phyloP scores from a whole-genome alignment of 1,140 invertebrate genomes.

The Drosophila micromelanica region DNA sequence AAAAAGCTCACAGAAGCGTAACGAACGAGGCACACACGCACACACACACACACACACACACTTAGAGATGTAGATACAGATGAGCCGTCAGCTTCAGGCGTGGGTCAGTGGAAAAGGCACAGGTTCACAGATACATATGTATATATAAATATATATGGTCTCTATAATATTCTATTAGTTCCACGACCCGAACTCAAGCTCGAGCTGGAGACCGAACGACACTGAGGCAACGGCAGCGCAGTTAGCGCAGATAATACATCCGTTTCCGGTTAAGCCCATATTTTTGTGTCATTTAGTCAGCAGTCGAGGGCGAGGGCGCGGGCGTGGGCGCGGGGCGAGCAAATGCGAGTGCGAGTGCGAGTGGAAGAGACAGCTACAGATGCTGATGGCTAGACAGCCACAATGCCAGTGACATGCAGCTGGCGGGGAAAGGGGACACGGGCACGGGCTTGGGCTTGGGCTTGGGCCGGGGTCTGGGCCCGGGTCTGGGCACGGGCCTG shows the following conservation, averaged over 20 bases:
- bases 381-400: conserved; percentile 67
- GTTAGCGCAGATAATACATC: conserved; percentile 85
- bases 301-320: conserved; percentile 11
- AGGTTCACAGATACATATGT: conserved; percentile 45
- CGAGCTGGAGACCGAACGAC: conserved; percentile 37
- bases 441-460: conserved; percentile 4
- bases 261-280: conserved; percentile 84
- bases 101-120: conserved; percentile 68
- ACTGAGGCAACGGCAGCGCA: conserved; percentile 61
- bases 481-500: conserved; percentile 38
- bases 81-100: conserved; percentile 54
- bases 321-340: conserved; percentile 25
- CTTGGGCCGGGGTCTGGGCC: conserved; percentile 22
- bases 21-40: conserved; percentile 53
- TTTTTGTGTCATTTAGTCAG: conserved; percentile 81
- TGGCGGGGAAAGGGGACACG: conserved; percentile 21
- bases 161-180: conserved; percentile 83
- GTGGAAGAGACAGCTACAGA: conserved; percentile 74
- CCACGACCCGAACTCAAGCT: conserved; percentile 68
- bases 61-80: conserved; percentile 27
- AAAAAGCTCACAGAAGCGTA: conserved; percentile 77
- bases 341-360: conserved; percentile 55
- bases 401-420: conserved; percentile 68
- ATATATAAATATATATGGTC: conserved; percentile 1
- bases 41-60: background rate